Evolutionary conservation across 2,113 vertebrate species (phyloP).

Genomic region (Cyanoliseus patagonus): DNA sequence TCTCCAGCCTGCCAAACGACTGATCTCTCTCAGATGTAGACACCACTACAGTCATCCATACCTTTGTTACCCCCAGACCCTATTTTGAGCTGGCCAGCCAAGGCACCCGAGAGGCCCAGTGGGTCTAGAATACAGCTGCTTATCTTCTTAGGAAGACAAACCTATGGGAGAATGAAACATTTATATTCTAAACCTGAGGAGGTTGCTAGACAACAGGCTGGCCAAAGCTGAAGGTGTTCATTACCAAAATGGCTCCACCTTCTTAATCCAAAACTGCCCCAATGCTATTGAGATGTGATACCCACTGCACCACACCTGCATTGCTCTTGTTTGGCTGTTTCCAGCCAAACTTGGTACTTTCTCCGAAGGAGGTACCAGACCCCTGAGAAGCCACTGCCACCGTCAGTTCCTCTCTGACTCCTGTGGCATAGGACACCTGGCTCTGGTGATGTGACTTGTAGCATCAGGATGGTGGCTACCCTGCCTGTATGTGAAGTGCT

Average conservation of each 20-base stretch:
- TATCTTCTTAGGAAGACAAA: constrained; percentile 12
- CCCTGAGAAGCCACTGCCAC: neutral
- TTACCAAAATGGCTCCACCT: neutral
- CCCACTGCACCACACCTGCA: neutral
- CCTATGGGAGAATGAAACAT: neutral
- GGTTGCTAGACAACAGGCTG: neutral
- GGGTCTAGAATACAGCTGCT: neutral
- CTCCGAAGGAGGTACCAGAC: neutral
- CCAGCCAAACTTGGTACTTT: neutral
- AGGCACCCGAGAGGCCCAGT: neutral
- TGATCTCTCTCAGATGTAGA: neutral
- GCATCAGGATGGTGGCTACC: neutral
- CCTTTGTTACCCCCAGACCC: neutral
- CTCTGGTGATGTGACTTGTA: neutral
- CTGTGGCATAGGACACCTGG: neutral
- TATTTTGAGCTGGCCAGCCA: neutral
- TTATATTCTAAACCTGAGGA: neutral
- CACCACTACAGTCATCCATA: neutral
- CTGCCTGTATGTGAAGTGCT: neutral
- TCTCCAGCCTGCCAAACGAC: neutral
- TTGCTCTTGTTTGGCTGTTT: neutral
- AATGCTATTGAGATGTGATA: fast-evolving
- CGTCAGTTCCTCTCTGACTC: neutral
- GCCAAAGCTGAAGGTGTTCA: neutral
- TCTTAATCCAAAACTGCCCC: neutral